phyloP scores from a whole-genome alignment of 2,888 invertebrate species.

The Pasiphila rectangulata region DNA sequence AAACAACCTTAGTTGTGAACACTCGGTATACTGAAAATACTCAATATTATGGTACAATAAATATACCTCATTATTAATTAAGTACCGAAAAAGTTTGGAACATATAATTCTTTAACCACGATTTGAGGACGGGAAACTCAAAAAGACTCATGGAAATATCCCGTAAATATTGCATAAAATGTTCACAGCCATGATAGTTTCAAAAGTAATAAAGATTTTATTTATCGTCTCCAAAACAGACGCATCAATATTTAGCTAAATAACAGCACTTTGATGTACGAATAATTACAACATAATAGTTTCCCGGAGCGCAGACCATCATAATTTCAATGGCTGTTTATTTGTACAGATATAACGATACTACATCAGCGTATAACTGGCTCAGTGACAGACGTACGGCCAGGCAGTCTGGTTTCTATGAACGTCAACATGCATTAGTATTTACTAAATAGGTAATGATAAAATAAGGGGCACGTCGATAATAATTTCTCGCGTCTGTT shows the following conservation, averaged over 20 bases:
- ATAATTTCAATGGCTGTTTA: slow-evolving; percentile 50
- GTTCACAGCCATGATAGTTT: too few relatives aligned
- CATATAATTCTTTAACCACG: too few relatives aligned
- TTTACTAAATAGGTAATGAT: slow-evolving; percentile 58
- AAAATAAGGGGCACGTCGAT: slow-evolving; percentile 49
- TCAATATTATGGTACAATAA: too few relatives aligned
- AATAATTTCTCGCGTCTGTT: slow-evolving; percentile 64
- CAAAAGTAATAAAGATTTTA: slow-evolving; percentile 18
- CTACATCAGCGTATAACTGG: slow-evolving; percentile 43
- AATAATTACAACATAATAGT: slow-evolving; percentile 26
- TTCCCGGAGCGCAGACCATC: slow-evolving; percentile 31
- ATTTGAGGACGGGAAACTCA: too few relatives aligned
- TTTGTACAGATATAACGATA: slow-evolving; percentile 55
- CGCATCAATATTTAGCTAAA: slow-evolving; percentile 10
- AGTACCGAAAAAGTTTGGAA: too few relatives aligned
- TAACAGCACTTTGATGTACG: slow-evolving; percentile 24
- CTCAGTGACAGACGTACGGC: slow-evolving; percentile 55
- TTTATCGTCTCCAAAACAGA: slow-evolving; percentile 5
- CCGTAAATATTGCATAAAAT: too few relatives aligned
- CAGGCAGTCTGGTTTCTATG: slow-evolving; percentile 58
- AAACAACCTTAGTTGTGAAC: too few relatives aligned
- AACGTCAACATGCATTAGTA: slow-evolving; percentile 65
- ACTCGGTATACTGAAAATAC: too few relatives aligned
- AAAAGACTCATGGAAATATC: too few relatives aligned
- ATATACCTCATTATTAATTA: background rate